Evolutionary conservation across 64 coral and sea anemone species (phyloP).

Genomic region (Exaiptasia diaphana): DNA sequence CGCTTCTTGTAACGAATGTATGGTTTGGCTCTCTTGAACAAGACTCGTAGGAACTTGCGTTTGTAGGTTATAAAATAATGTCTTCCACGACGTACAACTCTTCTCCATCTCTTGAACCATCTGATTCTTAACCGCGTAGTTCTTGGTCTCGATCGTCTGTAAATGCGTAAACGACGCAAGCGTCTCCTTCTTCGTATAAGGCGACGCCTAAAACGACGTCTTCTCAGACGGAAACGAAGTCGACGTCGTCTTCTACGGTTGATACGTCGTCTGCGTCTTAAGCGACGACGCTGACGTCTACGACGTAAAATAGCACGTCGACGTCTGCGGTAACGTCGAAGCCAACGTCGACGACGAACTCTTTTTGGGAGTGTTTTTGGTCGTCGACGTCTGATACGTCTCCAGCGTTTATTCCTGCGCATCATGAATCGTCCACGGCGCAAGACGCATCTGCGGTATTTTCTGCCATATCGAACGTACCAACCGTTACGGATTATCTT

Average conservation of each 20-base stretch:
- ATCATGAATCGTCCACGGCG: not conserved
- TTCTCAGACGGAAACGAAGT: not conserved
- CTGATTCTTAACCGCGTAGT: not conserved
- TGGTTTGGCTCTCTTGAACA: not conserved
- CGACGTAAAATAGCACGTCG: not conserved
- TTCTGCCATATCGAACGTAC: not conserved
- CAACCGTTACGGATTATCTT: not conserved
- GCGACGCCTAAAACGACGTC: not conserved
- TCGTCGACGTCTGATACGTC: not conserved
- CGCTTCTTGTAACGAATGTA: not conserved
- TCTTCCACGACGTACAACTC: not conserved
- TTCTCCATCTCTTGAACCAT: not conserved
- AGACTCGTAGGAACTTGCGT: too few relatives aligned
- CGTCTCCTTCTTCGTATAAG: not conserved
- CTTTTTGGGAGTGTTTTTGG: not conserved
- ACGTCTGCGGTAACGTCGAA: not conserved
- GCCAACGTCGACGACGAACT: not conserved
- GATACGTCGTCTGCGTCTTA: not conserved
- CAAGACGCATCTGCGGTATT: not conserved
- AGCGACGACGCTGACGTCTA: not conserved
- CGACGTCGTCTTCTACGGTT: not conserved
- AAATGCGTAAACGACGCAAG: not conserved
- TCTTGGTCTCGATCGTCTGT: not conserved
- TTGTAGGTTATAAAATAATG: too few relatives aligned
- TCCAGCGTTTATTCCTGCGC: not conserved